These are phyloP conservation scores for Apis mellifera DNA, from an alignment of 1,140 invertebrate genomes.

Conservation along the genomic window DNA sequence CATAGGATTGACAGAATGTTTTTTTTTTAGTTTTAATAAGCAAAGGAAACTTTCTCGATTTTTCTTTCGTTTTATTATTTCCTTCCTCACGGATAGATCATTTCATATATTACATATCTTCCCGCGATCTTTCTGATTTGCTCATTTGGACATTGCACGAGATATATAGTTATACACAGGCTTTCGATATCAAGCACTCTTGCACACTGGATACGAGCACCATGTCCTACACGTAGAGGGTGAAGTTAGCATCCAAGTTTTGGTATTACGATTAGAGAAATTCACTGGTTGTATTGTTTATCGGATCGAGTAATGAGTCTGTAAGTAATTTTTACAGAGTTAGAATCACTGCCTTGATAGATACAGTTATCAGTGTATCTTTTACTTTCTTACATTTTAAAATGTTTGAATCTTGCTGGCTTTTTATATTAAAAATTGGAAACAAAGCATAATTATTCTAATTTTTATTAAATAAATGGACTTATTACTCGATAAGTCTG, in stretches of 20 bases:
- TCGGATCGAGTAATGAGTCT: neutral
- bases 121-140: neutral
- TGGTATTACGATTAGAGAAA: neutral
- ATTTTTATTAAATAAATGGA: too few species aligned
- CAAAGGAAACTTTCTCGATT: neutral
- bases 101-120: neutral
- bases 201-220: slow-evolving; percentile 18
- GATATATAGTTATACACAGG: slow-evolving; percentile 8
- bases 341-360: too few species aligned
- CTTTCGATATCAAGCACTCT: slow-evolving; percentile 29
- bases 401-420: too few species aligned
- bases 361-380: too few species aligned
- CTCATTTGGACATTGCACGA: neutral
- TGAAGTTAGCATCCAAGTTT: too few species aligned
- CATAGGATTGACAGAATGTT: too few species aligned
- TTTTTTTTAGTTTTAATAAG: too few species aligned
- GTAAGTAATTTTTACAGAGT: neutral
- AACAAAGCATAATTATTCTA: too few species aligned
- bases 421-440: too few species aligned
- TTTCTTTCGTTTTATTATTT: too few species aligned
- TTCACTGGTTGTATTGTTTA: neutral
- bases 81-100: neutral
- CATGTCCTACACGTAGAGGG: neutral
- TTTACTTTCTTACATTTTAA: too few species aligned
- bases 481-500: neutral